Evolutionary conservation across 1,140 invertebrate genomes (phyloP).

Genomic region (Drosophila subpulchrella): DNA sequence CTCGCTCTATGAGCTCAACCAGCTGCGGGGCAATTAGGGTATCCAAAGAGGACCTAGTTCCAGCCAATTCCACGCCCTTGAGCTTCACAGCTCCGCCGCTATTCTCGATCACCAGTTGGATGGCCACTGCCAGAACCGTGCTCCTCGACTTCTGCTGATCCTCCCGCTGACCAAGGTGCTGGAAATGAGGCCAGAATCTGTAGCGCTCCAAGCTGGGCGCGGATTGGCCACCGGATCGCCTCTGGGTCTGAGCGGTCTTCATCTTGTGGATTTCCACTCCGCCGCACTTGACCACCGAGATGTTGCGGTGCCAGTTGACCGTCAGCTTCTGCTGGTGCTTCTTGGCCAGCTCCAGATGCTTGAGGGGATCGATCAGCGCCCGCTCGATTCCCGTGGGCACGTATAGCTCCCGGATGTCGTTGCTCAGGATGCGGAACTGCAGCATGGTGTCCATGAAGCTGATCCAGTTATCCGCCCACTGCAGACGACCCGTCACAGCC

Average conservation of each 20-base stretch:
- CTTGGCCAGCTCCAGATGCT: slow-evolving; percentile 86
- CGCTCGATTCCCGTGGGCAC: slow-evolving; percentile 94
- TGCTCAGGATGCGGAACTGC: slow-evolving; percentile 93
- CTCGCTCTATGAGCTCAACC: slow-evolving; percentile 87
- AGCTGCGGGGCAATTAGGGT: slow-evolving; percentile 86
- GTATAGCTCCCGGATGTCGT: slow-evolving; percentile 90
- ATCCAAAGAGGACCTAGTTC: slow-evolving; percentile 86
- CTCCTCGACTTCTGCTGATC: slow-evolving; percentile 86
- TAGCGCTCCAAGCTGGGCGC: slow-evolving; percentile 93
- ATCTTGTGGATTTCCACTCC: slow-evolving; percentile 96
- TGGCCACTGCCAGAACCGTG: slow-evolving; percentile 86
- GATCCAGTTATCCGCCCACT: slow-evolving; percentile 96
- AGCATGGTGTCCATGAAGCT: slow-evolving; percentile 97
- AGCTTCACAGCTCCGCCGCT: slow-evolving; percentile 88
- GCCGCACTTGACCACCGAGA: slow-evolving; percentile 92
- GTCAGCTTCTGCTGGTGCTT: slow-evolving; percentile 85
- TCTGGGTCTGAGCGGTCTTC: slow-evolving; percentile 94
- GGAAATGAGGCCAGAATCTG: slow-evolving; percentile 91
- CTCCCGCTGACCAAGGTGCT: slow-evolving; percentile 72
- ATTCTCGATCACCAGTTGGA: slow-evolving; percentile 93
- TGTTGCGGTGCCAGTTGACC: slow-evolving; percentile 90
- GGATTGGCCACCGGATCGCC: slow-evolving; percentile 90
- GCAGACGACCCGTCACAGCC: slow-evolving; percentile 88
- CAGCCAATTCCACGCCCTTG: slow-evolving; percentile 90
- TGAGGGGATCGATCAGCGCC: slow-evolving; percentile 91